A percentile compares a stretch with the other conserved stretches of the same genome.
Evolutionary conservation across 2,888 invertebrate genomes (phyloP).

Genomic region (Drosophila borborema): DNA sequence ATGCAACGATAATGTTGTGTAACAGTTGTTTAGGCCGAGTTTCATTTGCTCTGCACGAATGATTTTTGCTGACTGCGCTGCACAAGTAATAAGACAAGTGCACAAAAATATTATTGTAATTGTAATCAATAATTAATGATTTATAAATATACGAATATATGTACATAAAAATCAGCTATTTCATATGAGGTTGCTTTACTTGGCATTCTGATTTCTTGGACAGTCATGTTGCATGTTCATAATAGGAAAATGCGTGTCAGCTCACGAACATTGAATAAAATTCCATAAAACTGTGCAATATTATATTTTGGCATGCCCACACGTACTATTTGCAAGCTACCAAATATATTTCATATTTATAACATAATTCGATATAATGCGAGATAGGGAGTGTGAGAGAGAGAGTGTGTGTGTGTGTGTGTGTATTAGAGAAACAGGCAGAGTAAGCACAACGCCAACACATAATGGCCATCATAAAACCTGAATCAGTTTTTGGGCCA

Average conservation of each 20-base stretch:
- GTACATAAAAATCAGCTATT: neutral
- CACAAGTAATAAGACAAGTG: neutral
- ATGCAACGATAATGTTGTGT: slow-evolving; percentile 65
- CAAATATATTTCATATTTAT: slow-evolving; percentile 75
- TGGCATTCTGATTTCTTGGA: slow-evolving; percentile 22
- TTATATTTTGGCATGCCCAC: slow-evolving; percentile 51
- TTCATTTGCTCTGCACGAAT: slow-evolving; percentile 22
- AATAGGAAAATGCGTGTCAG: slow-evolving; percentile 19
- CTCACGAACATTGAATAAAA: slow-evolving; percentile 62
- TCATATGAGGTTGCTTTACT: slow-evolving; percentile 31
- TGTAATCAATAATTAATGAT: neutral
- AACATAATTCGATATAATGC: slow-evolving; percentile 79
- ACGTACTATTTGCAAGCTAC: slow-evolving; percentile 51
- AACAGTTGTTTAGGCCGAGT: slow-evolving; percentile 20
- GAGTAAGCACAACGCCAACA: slow-evolving; percentile 7
- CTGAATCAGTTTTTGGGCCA: slow-evolving; percentile 74
- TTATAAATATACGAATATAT: no score
- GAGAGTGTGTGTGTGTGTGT: slow-evolving; percentile 44
- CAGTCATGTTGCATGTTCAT: neutral
- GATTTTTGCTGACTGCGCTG: slow-evolving; percentile 1
- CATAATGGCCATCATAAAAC: slow-evolving; percentile 64
- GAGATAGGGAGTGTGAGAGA: slow-evolving; percentile 43
- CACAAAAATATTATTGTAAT: neutral
- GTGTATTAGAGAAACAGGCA: slow-evolving; percentile 11
- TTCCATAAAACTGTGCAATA: slow-evolving; percentile 49